phyloP scores from a whole-genome alignment of 1,140 invertebrate species.

The Drosophila burlai region DNA sequence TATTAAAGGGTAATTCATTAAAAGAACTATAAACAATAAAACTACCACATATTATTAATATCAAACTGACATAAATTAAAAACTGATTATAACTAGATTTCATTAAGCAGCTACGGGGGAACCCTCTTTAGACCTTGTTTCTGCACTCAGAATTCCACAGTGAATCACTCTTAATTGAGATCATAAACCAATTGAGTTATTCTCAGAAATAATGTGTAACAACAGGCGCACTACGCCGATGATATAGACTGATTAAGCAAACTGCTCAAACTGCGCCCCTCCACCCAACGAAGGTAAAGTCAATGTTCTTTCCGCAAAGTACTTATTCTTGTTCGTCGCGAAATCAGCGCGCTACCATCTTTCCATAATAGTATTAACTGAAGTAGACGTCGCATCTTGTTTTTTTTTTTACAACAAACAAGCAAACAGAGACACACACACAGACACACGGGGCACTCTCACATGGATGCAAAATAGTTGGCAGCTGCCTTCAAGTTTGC shows the following conservation, averaged over 20 bases:
- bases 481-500: slow-evolving; percentile 66
- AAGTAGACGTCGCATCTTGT: slow-evolving; percentile 29
- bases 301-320: slow-evolving; percentile 35
- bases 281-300: slow-evolving; percentile 14
- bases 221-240: slow-evolving; percentile 6
- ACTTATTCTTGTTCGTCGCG: slow-evolving; percentile 25
- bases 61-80: no score
- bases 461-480: slow-evolving; percentile 78
- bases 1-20: no score
- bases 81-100: slow-evolving; percentile 9
- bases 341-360: slow-evolving; percentile 46
- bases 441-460: slow-evolving; percentile 25
- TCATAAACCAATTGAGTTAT: slow-evolving; percentile 29
- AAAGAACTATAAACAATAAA: no score
- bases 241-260: slow-evolving; percentile 26
- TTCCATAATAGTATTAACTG: slow-evolving; percentile 51
- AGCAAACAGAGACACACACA: slow-evolving; percentile 14
- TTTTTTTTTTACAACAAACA: slow-evolving; percentile 36
- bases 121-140: background rate
- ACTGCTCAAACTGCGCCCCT: slow-evolving; percentile 3
- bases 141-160: background rate
- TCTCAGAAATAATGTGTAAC: slow-evolving; percentile 34
- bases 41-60: no score
- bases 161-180: slow-evolving; percentile 14
- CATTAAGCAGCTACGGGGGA: background rate